phyloP scores from a whole-genome alignment of 2,888 invertebrate species.

The Cheilosia impressa region DNA sequence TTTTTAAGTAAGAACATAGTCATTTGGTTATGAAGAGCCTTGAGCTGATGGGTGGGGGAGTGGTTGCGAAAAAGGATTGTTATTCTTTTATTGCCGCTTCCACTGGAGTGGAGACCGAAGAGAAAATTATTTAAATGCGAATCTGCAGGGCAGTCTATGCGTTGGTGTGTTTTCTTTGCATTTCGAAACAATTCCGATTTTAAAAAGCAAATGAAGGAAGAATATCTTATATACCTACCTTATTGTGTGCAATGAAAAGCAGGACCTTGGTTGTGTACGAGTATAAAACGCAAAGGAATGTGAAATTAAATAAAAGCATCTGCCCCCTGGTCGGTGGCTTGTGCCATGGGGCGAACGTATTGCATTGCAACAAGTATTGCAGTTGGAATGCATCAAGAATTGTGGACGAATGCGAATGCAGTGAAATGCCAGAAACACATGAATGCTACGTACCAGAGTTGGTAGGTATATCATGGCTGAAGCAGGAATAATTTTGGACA shows the following conservation, averaged over 20 bases:
- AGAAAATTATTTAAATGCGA: conserved; percentile 32
- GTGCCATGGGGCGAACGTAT: not conserved
- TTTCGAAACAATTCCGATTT: not conserved
- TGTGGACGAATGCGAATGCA: too few species aligned
- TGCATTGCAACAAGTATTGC: conserved; percentile 20
- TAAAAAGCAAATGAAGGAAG: not conserved
- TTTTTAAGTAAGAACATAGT: conserved; percentile 26
- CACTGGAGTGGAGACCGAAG: not conserved
- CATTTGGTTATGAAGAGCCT: conserved; percentile 19
- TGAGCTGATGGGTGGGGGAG: not conserved
- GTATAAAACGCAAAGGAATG: conserved; percentile 22
- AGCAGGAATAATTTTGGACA: too few species aligned
- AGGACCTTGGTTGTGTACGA: not conserved
- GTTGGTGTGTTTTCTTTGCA: conserved; percentile 11
- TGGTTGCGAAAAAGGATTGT: conserved; percentile 31
- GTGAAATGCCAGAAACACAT: too few species aligned
- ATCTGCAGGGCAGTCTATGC: conserved; percentile 16
- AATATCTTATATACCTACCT: not conserved
- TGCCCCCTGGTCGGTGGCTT: not conserved
- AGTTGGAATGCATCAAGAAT: not conserved
- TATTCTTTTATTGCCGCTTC: conserved; percentile 33
- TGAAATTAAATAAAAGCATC: conserved; percentile 41
- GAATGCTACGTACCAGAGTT: too few species aligned
- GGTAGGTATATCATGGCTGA: too few species aligned
- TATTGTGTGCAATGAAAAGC: not conserved